Evolutionary conservation across 2,888 invertebrate genomes (phyloP).

Genomic region (Digitonthophagus gazella): DNA sequence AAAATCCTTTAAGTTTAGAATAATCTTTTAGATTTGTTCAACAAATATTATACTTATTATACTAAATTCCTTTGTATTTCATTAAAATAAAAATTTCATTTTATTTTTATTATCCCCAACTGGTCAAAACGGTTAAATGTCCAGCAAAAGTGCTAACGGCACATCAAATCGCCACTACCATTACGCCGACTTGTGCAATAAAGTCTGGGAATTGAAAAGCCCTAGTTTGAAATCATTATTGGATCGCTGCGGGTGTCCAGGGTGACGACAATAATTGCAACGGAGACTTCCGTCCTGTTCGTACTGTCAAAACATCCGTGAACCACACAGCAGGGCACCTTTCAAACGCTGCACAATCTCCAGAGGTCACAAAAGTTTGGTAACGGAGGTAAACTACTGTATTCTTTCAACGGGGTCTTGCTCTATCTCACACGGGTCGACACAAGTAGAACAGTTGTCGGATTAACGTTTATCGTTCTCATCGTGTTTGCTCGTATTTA

Average conservation of each 20-base stretch:
- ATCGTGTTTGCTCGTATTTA: neutral
- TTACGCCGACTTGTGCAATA: conserved; percentile 4
- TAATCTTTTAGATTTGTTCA: too few relatives aligned
- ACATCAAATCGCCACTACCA: neutral
- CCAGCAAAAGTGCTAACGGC: neutral
- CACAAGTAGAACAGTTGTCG: neutral
- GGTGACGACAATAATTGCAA: conserved; percentile 48
- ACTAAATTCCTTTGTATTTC: too few relatives aligned
- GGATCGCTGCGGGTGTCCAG: conserved; percentile 38
- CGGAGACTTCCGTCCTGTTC: conserved; percentile 41
- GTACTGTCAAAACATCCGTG: conserved; percentile 38
- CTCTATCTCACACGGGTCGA: neutral
- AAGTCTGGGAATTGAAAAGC: neutral
- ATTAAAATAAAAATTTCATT: neutral
- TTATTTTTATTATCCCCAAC: neutral
- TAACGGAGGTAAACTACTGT: neutral
- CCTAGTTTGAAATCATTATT: conserved; percentile 8
- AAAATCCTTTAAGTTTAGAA: too few relatives aligned
- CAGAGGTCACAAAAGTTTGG: neutral
- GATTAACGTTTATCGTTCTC: neutral
- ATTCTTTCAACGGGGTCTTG: neutral
- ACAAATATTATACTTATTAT: too few relatives aligned
- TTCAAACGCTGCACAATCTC: neutral
- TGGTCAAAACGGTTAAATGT: neutral
- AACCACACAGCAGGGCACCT: conserved; percentile 27